Evolutionary conservation across 37 sponge, comb jelly and placozoan species (phyloP), one percentile per base, ranked within the genome.

Genomic region (Ianthella basta): DNA sequence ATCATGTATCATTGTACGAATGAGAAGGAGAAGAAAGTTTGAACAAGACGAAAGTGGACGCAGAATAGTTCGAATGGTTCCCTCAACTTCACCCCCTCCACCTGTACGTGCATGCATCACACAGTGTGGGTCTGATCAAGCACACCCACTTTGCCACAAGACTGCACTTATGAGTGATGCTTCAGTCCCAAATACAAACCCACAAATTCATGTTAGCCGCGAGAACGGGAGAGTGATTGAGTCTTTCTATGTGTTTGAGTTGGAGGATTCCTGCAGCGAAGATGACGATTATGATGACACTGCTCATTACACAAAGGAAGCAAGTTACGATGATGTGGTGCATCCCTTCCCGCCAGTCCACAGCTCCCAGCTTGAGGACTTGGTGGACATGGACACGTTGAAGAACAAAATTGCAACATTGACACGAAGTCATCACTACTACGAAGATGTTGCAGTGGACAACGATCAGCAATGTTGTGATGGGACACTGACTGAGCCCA

Each of bases 261-360:
- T 69, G 18, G 70, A 69, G 6, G 50, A 44, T 44, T 44, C 50
- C 50, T 44, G 50, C 8, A 35, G 12, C 27, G 70, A 69, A 6
- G 50, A 44, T 44, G 50, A 44, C 6, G 70, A 69, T 69, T 1
- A 44, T 44, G 50, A 44, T 44, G 50, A 44, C 50, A 44, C 50
- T 10, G 50, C 8, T 3, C 50, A 44, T 8, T 8, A 44, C 50
- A 44, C 50, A 8, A 44, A 8, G 50, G 6, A 44, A 44, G 3
- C 50, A 44, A 44, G 50, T 8, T 69, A 69, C 27, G 70, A 69
- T 69, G 70, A 69, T 69, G 70, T 69, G 18, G 34, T 69, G 18
- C 27, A 69, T 30, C 70, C 70, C 10, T 69, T 4, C 70, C 34
- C 35, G 12, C 50, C 50, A 44, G 50, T 3, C 3, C 8, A 44